Percentiles rank a stretch among this genome's conserved stretches.
phyloP scores from a whole-genome alignment of 2,797 vertebrate species.

The Aphelocoma californica region DNA sequence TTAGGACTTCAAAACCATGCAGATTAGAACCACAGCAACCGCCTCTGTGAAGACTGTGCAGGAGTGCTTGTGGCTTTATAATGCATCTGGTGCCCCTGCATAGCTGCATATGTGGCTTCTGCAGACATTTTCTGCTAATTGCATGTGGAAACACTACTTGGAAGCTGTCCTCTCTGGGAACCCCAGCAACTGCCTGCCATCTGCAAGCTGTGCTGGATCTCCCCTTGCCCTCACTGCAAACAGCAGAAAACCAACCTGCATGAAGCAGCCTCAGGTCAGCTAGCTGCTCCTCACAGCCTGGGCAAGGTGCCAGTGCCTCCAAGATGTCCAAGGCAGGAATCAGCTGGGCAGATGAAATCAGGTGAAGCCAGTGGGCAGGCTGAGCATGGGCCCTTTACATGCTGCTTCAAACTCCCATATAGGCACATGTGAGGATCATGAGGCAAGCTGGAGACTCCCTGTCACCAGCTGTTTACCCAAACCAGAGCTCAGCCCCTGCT shows the following conservation, averaged over 20 bases:
- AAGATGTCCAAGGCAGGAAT: neutral
- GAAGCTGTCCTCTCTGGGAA: neutral
- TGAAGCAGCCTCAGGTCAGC: neutral
- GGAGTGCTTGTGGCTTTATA: neutral
- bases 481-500: neutral
- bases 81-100: rapidly evolving
- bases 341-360: neutral
- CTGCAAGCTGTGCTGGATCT: neutral
- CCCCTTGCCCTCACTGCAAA: neutral
- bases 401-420: neutral
- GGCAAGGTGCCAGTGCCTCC: neutral
- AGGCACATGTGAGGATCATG: rapidly evolving
- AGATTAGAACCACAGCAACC: neutral
- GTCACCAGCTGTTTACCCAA: neutral
- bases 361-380: neutral
- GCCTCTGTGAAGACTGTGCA: neutral
- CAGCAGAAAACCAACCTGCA: neutral
- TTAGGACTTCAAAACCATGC: neutral
- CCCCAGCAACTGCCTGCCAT: neutral
- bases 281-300: rapidly evolving
- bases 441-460: neutral
- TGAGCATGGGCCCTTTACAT: rapidly evolving
- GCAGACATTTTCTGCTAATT: neutral
- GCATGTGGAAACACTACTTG: neutral
- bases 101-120: neutral